phyloP scores from a whole-genome alignment of 2,113 vertebrate genomes.

The Myotis davidii region DNA sequence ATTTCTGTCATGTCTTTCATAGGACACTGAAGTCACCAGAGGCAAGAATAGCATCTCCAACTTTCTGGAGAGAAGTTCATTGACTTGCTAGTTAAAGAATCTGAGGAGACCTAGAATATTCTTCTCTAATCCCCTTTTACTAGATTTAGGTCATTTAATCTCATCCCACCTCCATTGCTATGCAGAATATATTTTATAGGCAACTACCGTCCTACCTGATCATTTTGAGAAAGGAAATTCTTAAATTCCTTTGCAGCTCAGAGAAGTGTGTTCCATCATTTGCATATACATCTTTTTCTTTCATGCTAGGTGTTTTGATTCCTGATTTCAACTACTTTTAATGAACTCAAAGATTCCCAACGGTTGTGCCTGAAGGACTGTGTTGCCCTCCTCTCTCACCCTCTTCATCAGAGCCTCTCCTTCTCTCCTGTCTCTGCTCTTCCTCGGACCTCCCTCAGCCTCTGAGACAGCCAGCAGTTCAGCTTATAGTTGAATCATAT shows the following conservation, averaged over 20 bases:
- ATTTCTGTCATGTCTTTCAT: not conserved
- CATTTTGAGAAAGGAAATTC: constrained; percentile 57
- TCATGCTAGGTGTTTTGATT: constrained; percentile 26
- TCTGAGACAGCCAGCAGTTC: not conserved
- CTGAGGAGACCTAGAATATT: not conserved
- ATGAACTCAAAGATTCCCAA: constrained; percentile 72
- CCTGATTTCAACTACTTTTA: constrained; percentile 66
- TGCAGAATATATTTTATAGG: not conserved
- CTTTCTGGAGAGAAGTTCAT: not conserved
- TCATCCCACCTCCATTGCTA: not conserved
- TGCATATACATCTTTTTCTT: constrained; percentile 64
- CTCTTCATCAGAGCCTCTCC: not conserved
- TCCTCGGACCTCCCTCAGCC: not conserved
- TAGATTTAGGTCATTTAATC: not conserved
- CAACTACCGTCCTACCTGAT: not conserved
- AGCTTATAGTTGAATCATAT: not conserved
- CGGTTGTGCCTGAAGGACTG: constrained; percentile 44
- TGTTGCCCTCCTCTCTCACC: not conserved
- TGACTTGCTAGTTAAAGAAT: not conserved
- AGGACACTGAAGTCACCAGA: not conserved
- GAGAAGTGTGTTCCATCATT: constrained; percentile 48
- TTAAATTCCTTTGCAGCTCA: constrained; percentile 45
- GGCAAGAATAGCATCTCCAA: not conserved
- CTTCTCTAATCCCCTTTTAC: not conserved
- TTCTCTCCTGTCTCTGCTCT: not conserved